phyloP scores from a whole-genome alignment of 2,797 vertebrate genomes.

The Pipistrellus pygmaeus region DNA sequence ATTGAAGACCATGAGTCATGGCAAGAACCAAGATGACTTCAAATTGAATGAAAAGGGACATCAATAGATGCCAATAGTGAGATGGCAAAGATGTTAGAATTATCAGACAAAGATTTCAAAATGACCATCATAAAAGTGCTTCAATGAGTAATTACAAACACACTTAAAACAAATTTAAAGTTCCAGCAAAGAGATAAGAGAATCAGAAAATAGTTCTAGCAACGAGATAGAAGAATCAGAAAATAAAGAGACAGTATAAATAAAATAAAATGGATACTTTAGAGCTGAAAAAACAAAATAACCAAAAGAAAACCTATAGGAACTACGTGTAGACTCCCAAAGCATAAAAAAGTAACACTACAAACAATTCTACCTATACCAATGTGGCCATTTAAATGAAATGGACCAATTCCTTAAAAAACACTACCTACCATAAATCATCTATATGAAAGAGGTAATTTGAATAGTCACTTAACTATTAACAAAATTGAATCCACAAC shows the following conservation, averaged over 20 bases:
- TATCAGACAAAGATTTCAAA: not conserved
- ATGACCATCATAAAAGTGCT: not conserved
- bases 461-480: not conserved
- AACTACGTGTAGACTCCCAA: not conserved
- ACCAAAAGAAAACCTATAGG: constrained; percentile 8
- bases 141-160: not conserved
- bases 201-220: not conserved
- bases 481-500: not conserved
- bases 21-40: constrained; percentile 5
- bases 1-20: not conserved
- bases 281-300: not conserved
- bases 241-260: not conserved
- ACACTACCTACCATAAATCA: not conserved
- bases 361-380: not conserved
- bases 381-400: constrained; percentile 9
- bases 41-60: constrained; percentile 23
- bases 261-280: constrained; percentile 31
- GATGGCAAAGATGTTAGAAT: not conserved
- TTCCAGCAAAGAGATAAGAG: not conserved
- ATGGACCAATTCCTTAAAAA: not conserved
- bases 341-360: constrained; percentile 21
- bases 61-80: not conserved
- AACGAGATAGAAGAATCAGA: not conserved
- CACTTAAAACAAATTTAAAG: not conserved
- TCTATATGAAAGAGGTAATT: not conserved